phyloP scores from a whole-genome alignment of 2,797 vertebrate genomes.

The Sebastes kiyomatsui region DNA sequence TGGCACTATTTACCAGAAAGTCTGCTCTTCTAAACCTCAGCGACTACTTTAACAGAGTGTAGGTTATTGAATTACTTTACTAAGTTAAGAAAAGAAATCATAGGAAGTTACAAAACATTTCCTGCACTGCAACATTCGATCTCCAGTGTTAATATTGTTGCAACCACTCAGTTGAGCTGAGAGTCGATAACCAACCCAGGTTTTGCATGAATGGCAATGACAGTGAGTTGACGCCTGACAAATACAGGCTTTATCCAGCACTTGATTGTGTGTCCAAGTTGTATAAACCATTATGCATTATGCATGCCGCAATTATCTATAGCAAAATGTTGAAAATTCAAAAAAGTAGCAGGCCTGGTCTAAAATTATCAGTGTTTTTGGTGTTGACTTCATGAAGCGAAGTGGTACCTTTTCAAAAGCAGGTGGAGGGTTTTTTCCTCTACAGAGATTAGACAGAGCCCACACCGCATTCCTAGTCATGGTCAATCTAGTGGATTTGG shows the following conservation, averaged over 20 bases:
- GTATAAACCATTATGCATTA: not conserved
- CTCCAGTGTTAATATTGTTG: not conserved
- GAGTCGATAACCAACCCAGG: not conserved
- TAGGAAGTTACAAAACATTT: not conserved
- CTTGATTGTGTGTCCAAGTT: not conserved
- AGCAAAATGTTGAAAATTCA: not conserved
- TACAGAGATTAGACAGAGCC: conserved; percentile 97
- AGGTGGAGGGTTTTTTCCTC: conserved; percentile 97
- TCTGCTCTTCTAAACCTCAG: not conserved
- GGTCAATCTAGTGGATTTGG: conserved; percentile 95
- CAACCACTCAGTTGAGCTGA: not conserved
- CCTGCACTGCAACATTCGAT: not conserved
- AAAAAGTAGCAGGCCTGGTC: not conserved
- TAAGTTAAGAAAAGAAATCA: not conserved
- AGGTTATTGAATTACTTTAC: not conserved
- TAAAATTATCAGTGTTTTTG: not conserved
- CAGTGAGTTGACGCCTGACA: not conserved
- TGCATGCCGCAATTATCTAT: not conserved
- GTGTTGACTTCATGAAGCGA: not conserved
- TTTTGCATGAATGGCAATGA: not conserved
- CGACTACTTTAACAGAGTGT: not conserved
- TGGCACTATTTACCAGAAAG: not conserved
- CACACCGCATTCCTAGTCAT: conserved; percentile 99
- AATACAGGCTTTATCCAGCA: not conserved
- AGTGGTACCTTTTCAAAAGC: conserved; percentile 93